Evolutionary conservation across 2,113 vertebrate genomes (phyloP).

Genomic region (Poeciliopsis turrubarensis): DNA sequence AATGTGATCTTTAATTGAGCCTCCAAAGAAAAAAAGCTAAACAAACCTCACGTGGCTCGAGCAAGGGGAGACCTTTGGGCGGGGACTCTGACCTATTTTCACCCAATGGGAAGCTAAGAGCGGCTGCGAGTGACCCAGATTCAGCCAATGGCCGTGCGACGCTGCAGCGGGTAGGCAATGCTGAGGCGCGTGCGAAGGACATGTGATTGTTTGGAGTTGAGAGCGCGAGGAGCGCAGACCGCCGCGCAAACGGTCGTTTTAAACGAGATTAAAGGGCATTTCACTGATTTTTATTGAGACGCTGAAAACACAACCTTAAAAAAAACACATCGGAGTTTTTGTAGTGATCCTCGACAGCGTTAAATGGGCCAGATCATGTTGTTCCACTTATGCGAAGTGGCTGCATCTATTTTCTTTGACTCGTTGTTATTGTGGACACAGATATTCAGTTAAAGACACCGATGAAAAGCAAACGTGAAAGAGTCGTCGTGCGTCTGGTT

Average conservation of each 20-base stretch:
- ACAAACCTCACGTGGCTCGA: conserved; percentile 76
- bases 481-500: neutral
- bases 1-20: neutral
- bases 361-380: neutral
- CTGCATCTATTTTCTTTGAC: too few relatives aligned
- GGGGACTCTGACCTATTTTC: conserved; percentile 80
- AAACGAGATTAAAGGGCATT: neutral
- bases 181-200: conserved; percentile 74
- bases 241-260: neutral
- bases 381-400: too few relatives aligned
- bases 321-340: neutral
- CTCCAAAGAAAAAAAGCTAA: conserved; percentile 2
- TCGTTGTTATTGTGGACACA: too few relatives aligned
- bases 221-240: conserved; percentile 45
- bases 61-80: conserved; percentile 77
- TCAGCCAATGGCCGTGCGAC: conserved; percentile 73
- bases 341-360: neutral
- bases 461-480: neutral
- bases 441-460: too few relatives aligned
- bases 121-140: conserved; percentile 78
- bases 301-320: neutral
- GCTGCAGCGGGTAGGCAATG: conserved; percentile 70
- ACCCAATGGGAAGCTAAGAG: conserved; percentile 67
- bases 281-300: rapidly evolving
- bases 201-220: conserved; percentile 70